A percentile compares a stretch with the other conserved stretches of the same genome.
These are phyloP conservation scores for Oreohelix idahoensis DNA, from an alignment of 1,140 invertebrate species.

Conservation along the genomic window DNA sequence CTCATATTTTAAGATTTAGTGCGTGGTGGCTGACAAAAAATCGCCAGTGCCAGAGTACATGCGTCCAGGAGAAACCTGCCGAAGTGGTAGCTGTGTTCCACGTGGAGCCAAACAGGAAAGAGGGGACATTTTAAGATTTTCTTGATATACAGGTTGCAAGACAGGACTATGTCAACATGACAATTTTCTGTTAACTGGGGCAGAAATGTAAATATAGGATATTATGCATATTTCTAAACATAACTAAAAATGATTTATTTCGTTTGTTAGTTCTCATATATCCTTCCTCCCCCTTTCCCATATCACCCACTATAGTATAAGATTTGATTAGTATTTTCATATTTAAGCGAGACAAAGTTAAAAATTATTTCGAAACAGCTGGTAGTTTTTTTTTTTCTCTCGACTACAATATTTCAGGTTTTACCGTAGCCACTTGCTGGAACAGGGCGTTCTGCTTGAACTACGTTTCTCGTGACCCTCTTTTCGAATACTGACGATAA, in stretches of 20 bases:
- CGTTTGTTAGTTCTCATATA: not conserved
- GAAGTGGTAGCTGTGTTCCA: no score
- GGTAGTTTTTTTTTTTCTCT: not conserved
- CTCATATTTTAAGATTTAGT: no score
- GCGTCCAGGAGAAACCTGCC: no score
- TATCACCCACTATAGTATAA: not conserved
- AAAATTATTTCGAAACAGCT: not conserved
- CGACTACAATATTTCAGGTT: not conserved
- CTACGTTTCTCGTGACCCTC: slow-evolving; percentile 6
- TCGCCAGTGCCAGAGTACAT: no score
- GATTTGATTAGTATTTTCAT: not conserved
- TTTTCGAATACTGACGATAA: slow-evolving; percentile 52
- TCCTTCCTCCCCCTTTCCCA: not conserved
- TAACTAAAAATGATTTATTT: not conserved
- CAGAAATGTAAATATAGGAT: no score
- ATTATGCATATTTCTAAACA: no score
- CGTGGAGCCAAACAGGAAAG: no score
- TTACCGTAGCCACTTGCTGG: not conserved
- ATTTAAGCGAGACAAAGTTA: not conserved
- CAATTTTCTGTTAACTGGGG: no score
- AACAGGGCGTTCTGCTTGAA: not conserved
- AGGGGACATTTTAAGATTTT: no score
- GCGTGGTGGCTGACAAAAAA: no score
- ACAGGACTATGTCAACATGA: no score
- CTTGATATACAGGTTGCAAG: no score